These are phyloP conservation scores for Onychomys torridus DNA, from an alignment of 2,797 vertebrate species.

Conservation along the genomic window DNA sequence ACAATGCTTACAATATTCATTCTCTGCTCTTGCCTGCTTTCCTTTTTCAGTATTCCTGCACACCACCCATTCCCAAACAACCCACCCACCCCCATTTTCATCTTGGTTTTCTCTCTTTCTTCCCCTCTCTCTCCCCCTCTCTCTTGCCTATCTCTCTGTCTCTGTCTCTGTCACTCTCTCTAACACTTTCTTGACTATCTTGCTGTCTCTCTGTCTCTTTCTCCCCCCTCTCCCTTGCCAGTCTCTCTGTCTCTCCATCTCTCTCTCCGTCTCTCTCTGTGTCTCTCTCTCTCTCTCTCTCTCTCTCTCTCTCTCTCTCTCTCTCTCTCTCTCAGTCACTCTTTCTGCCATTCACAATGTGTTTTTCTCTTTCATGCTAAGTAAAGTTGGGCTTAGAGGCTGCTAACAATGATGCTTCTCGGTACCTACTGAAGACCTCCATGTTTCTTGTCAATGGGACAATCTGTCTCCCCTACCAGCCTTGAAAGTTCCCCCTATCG, in stretches of 20 bases:
- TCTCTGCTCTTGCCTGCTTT: conserved; percentile 37
- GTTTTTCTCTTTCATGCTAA: conserved; percentile 36
- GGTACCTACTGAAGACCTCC: conserved; percentile 20
- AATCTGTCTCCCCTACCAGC: not conserved
- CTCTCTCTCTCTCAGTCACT: no score
- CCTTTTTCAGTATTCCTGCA: conserved; percentile 51
- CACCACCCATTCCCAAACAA: not conserved
- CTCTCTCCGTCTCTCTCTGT: not conserved
- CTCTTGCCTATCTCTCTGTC: not conserved
- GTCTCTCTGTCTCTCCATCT: no score
- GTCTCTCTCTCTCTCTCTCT: not conserved
- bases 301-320: no score
- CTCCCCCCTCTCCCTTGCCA: no score
- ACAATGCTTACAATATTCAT: conserved; percentile 69
- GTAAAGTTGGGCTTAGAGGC: conserved; percentile 51
- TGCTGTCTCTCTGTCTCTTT: no score
- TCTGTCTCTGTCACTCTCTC: not conserved
- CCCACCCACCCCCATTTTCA: not conserved
- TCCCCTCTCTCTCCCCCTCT: not conserved
- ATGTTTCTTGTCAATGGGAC: conserved; percentile 35
- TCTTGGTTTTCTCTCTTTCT: conserved; percentile 13
- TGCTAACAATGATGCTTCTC: not conserved
- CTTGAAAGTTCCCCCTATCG: not conserved
- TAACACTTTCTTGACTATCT: not conserved
- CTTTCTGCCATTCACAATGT: not conserved